phyloP scores from a whole-genome alignment of 2,113 vertebrate genomes.

The Butastur rufipennis region DNA sequence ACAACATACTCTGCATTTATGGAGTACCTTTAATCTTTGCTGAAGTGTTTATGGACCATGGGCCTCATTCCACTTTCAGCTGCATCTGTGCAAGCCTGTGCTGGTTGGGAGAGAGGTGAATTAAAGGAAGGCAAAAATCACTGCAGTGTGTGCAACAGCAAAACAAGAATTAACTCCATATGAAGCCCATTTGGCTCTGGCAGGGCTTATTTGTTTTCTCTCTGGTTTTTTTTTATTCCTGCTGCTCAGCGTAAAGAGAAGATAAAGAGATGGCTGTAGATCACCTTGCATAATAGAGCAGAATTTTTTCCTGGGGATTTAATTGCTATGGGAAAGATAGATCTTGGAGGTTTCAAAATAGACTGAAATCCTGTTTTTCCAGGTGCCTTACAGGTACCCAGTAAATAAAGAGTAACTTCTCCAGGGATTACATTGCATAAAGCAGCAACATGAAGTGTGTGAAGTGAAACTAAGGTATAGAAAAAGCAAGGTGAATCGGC shows the following conservation, averaged over 20 bases:
- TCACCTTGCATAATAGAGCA: not conserved
- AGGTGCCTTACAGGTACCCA: not conserved
- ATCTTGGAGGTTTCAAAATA: not conserved
- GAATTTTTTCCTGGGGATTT: not conserved
- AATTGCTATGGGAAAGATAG: not conserved
- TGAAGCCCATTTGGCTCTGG: not conserved
- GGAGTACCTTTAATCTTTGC: slow-evolving; percentile 1
- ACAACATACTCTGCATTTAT: not conserved
- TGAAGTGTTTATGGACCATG: slow-evolving; percentile 3
- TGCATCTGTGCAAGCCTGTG: not conserved
- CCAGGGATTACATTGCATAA: not conserved
- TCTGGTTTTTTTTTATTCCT: not conserved
- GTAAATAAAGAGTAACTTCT: not conserved
- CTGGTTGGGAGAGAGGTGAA: not conserved
- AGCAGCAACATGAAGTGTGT: not conserved
- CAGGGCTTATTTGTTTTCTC: slow-evolving; percentile 6
- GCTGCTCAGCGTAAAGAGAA: not conserved
- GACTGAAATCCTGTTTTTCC: not conserved
- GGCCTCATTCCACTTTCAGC: not conserved
- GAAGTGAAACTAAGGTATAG: not conserved
- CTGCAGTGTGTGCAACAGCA: not conserved
- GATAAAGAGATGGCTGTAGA: not conserved
- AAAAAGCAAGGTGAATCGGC: not conserved
- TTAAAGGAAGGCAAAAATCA: not conserved
- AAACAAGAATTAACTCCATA: slow-evolving; percentile 34